A percentile compares a stretch with the other conserved stretches of the same genome.
Evolutionary conservation across 2,888 invertebrate genomes (phyloP).

Genomic region (Uropetala carovei): DNA sequence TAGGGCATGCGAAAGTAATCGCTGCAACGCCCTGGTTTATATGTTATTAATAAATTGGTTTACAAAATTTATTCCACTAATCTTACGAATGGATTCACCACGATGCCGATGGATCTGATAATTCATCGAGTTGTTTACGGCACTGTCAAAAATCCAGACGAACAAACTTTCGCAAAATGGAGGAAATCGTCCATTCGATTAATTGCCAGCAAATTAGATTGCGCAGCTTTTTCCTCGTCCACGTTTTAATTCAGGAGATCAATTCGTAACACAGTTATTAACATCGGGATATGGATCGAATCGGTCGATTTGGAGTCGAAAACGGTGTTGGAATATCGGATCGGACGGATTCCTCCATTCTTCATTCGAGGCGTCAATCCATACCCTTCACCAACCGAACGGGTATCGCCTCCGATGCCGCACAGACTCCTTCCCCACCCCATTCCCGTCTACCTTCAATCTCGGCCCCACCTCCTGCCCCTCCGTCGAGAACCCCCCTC

Average conservation of each 20-base stretch:
- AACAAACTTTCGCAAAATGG: background rate
- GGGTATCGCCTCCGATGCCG: constrained; percentile 43
- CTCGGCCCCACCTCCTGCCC: constrained; percentile 12
- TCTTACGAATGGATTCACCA: too few relatives aligned
- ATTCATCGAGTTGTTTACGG: background rate
- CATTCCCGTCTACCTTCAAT: constrained; percentile 34
- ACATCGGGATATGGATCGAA: constrained; percentile 43
- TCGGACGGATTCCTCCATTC: constrained; percentile 45
- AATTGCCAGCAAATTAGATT: constrained; percentile 31
- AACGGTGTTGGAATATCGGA: constrained; percentile 25
- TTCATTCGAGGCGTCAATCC: constrained; percentile 61
- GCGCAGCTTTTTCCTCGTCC: constrained; percentile 10
- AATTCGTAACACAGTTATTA: constrained; percentile 8
- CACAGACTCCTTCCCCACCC: background rate
- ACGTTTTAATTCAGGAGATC: background rate
- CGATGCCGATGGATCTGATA: background rate
- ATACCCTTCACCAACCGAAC: constrained; percentile 30
- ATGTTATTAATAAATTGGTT: too few relatives aligned
- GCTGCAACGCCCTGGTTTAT: too few relatives aligned
- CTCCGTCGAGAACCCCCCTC: background rate
- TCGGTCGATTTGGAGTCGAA: constrained; percentile 47
- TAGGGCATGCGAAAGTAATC: too few relatives aligned
- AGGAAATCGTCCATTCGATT: background rate
- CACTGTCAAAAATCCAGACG: background rate
- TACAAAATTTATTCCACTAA: too few relatives aligned